These are phyloP conservation scores for Syrmaticus mikado DNA, from an alignment of 2,113 vertebrate genomes.

Conservation along the genomic window DNA sequence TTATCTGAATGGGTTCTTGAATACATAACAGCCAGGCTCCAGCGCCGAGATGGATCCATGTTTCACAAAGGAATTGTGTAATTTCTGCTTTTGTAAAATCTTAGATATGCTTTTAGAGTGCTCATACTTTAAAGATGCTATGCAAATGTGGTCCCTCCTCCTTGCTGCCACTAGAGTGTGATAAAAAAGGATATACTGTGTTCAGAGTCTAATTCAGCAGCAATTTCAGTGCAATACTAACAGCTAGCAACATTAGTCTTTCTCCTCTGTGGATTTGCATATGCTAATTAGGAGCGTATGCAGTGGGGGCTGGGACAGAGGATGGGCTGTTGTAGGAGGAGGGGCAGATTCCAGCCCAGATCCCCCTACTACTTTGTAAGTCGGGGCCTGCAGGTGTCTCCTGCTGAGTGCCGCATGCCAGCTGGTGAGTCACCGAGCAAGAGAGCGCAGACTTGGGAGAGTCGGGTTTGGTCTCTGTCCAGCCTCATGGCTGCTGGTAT, in stretches of 20 bases:
- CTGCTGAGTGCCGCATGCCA: constrained; percentile 15
- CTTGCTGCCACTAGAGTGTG: background rate
- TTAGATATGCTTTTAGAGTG: background rate
- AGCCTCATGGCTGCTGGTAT: background rate
- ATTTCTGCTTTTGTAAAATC: background rate
- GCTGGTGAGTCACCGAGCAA: constrained; percentile 41
- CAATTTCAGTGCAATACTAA: background rate
- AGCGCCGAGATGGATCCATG: background rate
- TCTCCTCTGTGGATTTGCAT: background rate
- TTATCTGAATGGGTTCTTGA: background rate
- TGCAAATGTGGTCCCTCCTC: background rate
- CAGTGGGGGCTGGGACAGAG: background rate
- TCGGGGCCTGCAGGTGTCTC: constrained; percentile 30
- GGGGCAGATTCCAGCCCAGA: background rate
- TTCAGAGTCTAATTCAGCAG: background rate
- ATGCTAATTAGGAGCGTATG: constrained; percentile 10
- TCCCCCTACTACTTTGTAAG: background rate
- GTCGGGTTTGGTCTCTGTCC: background rate
- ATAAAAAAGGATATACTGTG: constrained; percentile 3
- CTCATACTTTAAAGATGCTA: background rate
- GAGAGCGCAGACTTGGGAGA: constrained; percentile 52
- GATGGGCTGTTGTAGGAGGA: background rate
- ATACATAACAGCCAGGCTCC: background rate
- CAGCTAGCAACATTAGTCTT: constrained; percentile 21
- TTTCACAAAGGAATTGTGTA: background rate